Evolutionary conservation across 53 echinoderm and acorn worm species (phyloP).

Genomic region (Pentamera pediparva): DNA sequence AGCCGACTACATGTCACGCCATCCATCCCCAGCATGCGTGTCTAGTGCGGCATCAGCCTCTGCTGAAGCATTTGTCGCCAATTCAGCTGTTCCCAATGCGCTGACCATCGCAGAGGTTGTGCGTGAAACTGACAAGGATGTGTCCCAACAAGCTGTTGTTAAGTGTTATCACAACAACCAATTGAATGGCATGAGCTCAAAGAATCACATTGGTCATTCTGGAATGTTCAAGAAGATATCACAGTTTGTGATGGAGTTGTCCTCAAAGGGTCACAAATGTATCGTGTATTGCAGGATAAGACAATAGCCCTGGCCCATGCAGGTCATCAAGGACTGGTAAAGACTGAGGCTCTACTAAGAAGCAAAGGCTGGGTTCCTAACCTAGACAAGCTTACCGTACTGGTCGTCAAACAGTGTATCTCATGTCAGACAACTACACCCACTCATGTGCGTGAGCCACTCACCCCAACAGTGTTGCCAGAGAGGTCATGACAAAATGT

Average conservation of each 20-base stretch:
- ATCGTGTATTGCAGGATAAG: not conserved
- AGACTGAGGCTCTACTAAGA: not conserved
- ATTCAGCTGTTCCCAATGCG: too few species aligned
- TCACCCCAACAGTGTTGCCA: not conserved
- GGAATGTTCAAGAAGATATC: not conserved
- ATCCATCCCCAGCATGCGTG: too few species aligned
- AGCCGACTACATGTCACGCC: slow-evolving; percentile 64
- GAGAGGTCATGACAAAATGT: too few species aligned
- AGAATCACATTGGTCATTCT: too few species aligned
- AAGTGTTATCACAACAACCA: not conserved
- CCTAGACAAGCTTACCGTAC: not conserved
- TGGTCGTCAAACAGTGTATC: not conserved
- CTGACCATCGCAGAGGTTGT: not conserved
- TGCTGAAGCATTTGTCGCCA: too few species aligned
- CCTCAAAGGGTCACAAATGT: not conserved
- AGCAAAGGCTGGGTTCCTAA: not conserved
- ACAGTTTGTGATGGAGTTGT: too few species aligned
- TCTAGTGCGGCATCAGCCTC: too few species aligned
- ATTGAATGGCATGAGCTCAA: not conserved
- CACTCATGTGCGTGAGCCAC: not conserved
- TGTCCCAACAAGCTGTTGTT: not conserved
- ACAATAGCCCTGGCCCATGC: not conserved
- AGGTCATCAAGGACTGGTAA: too few species aligned
- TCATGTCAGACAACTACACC: not conserved
- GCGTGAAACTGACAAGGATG: not conserved